These are phyloP conservation scores for Delichon dasypus DNA, from an alignment of 2,797 vertebrate genomes.

Conservation along the genomic window DNA sequence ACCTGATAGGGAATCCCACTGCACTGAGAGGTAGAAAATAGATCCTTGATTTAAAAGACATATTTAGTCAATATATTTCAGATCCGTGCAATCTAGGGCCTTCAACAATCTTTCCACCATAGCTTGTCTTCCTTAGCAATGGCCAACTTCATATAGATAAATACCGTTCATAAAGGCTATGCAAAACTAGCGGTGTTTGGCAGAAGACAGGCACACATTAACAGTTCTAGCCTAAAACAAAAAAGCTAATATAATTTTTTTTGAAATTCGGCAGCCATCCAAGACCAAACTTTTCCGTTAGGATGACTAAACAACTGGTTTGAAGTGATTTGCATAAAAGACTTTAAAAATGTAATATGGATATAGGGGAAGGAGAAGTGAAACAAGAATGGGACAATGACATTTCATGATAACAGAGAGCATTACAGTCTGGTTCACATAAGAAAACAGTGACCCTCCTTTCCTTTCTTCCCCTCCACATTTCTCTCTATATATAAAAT, in stretches of 20 bases:
- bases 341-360: neutral
- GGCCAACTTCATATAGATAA: neutral
- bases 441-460: neutral
- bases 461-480: neutral
- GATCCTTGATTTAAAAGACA: neutral
- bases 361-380: slow-evolving; percentile 50
- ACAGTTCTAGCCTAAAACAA: neutral
- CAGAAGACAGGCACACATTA: neutral
- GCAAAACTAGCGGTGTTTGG: neutral
- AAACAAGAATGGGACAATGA: slow-evolving; percentile 52
- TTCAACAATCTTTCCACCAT: neutral
- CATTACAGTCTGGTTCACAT: neutral
- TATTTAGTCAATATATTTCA: neutral
- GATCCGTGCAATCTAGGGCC: neutral
- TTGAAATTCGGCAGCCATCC: neutral
- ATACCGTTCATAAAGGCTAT: neutral
- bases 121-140: neutral
- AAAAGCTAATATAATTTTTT: neutral
- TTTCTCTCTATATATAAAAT: neutral
- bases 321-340: slow-evolving; percentile 38
- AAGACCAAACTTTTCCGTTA: slow-evolving; percentile 25
- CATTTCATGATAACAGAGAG: neutral
- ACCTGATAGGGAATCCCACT: neutral
- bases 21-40: neutral
- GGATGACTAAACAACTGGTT: slow-evolving; percentile 21